phyloP scores from a whole-genome alignment of 2,888 invertebrate genomes.

The Brenthis ino region DNA sequence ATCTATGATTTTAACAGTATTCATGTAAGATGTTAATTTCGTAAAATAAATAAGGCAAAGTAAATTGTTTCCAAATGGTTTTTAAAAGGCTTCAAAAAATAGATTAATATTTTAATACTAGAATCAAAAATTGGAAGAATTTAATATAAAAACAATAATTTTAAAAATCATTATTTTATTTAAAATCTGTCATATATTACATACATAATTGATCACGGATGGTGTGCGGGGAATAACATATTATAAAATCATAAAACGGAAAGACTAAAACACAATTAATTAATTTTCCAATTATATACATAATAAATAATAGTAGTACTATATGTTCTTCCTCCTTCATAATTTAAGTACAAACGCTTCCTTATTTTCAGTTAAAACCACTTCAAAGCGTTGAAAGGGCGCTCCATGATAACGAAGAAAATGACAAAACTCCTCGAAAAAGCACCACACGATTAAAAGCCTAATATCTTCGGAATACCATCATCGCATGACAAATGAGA shows the following conservation, averaged over 20 bases:
- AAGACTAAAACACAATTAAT: not conserved
- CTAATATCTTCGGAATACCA: constrained; percentile 29
- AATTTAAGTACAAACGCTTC: constrained; percentile 4
- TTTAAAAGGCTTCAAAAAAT: no score
- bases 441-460: constrained; percentile 23
- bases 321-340: constrained; percentile 2
- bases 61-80: no score
- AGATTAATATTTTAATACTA: no score
- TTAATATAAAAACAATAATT: not conserved
- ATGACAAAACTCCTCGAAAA: not conserved
- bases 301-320: not conserved
- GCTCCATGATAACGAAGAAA: not conserved
- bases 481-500: constrained; percentile 76
- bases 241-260: not conserved
- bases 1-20: no score
- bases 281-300: not conserved
- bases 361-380: constrained; percentile 7
- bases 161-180: constrained; percentile 4
- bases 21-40: no score
- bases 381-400: not conserved
- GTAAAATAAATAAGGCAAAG: no score
- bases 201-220: constrained; percentile 5
- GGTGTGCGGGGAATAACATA: constrained; percentile 28
- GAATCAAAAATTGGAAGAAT: not conserved
- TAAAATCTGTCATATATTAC: not conserved